Evolutionary conservation across 2,888 invertebrate genomes (phyloP), one percentile per base, ranked within the genome.

Genomic region (Alsophila aescularia): DNA sequence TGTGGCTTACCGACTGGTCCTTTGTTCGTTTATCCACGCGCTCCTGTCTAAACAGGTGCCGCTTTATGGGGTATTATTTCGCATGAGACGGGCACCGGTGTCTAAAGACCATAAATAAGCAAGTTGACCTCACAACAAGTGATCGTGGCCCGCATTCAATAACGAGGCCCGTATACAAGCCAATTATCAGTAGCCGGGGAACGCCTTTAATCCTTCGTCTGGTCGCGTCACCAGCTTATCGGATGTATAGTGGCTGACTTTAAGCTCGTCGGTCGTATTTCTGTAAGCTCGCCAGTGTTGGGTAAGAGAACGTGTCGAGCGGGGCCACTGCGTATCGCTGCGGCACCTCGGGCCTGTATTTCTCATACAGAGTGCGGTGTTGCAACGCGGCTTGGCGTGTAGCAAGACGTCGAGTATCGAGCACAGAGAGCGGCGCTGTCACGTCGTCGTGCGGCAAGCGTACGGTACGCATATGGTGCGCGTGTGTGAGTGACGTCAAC

Each of bases 401-500:
- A 83, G 87, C 81, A 86, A 87, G 81, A 82, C 77, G 54, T 63
- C 66, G 64, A 59, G 79, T 82, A 81, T 78, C 79, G 79, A 70
- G 82, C 75, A 78, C 82, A 79, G 84, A 80, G 85, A 85, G 78
- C 77, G 83, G 81, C 74, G 72, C 68, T 49, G 67, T 55, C 66
- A 61, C 58, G 58, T 52, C 64, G 72, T 66, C 69, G 78, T 67
- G 77, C 78, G 76, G 72, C 66, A 72, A 62, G 66, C 66, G 63
- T 65, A 58, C 52, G 64, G 76, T 78, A 79, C 82, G 84, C 85
- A 81, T 69, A 72, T 60, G 70, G 60, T 81, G 82, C 81, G 86
- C 81, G 86, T 85, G 90, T 88, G 88, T 88, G 90, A 56, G 88
- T 90, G 88, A 90, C 90, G 90, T 90, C 85, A 87, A 87, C 85